Evolutionary conservation across 2,888 invertebrate genomes (phyloP), one percentile per base, ranked within the genome.

Genomic region (Autographa gamma): DNA sequence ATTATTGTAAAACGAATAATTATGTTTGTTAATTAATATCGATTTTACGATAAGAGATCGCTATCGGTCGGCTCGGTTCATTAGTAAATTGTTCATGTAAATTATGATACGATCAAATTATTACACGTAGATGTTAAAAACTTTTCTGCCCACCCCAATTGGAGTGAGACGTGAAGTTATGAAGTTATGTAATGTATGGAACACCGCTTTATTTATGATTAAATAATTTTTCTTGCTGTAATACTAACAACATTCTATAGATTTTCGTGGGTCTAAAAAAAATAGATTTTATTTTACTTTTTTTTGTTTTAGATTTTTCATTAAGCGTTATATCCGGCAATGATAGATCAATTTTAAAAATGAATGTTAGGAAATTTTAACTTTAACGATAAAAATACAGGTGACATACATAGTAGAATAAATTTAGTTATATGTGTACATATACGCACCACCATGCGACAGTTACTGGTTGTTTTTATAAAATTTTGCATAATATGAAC

Each of bases 81-180:
- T 56, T 56, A 56, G 25, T 56, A 14, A 56, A 56, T 56, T 56
- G 54, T 56, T 56, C 11, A 56, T 56, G 54, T 56, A 25, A 48
- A 13, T 56, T 25, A 56, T 56, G 54, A 56, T 19, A 56, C 19
- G 54, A 19, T 56, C 25, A 18, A 56, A 56, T 56, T 25, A 13
- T 25, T 56, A 25, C 54, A 56, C 54, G 54, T 56, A 11, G n/a
- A 4, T 18, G 54, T 56, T 56, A 25, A 56, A 25, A 56, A 25
- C 11, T 13, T 56, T 11, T 25, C 54, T 19, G 19, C 25, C 0
- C 11, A 56, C 19, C 54, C 54, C 48, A 25, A 25, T 25, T 19
- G 18, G 18, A 13, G 54, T n/a, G 14, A 13, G 54, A 56, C 54
- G 54, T 56, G 54, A 56, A 25, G 54, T 11, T 56, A 56, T 56